Conservation (phyloP, 2,113 vertebrate species). For the Eira barbara region DNA sequence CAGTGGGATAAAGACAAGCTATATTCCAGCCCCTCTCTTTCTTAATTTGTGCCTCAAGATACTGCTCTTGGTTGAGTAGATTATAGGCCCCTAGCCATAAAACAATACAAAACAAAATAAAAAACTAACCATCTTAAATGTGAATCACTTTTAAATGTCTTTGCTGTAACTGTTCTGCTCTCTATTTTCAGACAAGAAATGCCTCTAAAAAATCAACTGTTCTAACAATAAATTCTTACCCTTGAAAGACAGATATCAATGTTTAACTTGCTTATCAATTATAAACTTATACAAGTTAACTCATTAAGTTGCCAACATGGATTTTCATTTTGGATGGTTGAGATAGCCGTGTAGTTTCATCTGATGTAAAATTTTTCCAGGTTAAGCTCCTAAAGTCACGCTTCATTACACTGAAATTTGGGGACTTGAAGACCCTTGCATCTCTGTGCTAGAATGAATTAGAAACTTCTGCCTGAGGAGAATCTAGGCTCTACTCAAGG, state of each 20-base stretch:
- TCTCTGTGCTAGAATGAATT: background rate
- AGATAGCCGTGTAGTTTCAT: background rate
- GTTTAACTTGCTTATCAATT: background rate
- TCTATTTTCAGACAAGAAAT: slow-evolving; percentile 20
- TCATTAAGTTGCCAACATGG: background rate
- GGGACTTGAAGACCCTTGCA: background rate
- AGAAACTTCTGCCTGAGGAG: background rate
- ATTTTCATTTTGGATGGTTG: background rate
- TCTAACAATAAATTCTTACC: slow-evolving; percentile 15
- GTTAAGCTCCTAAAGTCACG: background rate
- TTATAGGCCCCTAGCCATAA: background rate
- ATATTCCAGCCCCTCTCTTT: background rate
- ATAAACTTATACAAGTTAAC: background rate
- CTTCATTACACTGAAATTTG: background rate
- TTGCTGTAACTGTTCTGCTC: background rate
- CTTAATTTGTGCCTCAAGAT: background rate
- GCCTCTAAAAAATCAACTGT: background rate
- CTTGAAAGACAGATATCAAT: slow-evolving; percentile 23
- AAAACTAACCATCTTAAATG: background rate
- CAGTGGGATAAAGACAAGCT: background rate
- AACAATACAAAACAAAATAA: background rate
- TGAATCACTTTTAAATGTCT: slow-evolving; percentile 10
- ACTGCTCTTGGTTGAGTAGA: background rate
- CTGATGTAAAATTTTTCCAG: background rate
- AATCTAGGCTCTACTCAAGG: background rate